Evolutionary conservation across 1,140 invertebrate species (phyloP).

Genomic region (Homalodisca vitripennis): DNA sequence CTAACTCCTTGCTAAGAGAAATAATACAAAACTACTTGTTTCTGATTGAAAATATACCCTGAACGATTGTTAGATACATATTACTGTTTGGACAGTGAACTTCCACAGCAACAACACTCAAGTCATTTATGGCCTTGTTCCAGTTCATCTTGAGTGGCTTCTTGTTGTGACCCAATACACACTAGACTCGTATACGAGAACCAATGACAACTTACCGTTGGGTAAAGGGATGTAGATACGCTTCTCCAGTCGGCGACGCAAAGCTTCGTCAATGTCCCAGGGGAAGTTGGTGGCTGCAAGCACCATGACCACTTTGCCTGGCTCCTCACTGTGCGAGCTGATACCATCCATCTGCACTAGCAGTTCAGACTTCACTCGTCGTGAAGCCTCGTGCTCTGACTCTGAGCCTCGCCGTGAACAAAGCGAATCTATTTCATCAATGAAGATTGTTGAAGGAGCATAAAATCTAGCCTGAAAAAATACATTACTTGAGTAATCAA

Average conservation of each 20-base stretch:
- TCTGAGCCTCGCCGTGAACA: conserved; percentile 95
- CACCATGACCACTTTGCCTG: conserved; percentile 88
- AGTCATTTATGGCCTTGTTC: no score
- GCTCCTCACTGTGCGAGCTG: conserved; percentile 64
- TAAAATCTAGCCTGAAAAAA: conserved; percentile 88
- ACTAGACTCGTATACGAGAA: no score
- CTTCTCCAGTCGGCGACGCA: conserved; percentile 93
- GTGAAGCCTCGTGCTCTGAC: conserved; percentile 96
- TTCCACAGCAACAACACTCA: no score
- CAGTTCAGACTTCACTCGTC: conserved; percentile 96
- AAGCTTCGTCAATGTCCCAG: conserved; percentile 99
- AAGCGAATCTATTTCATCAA: conserved; percentile 99
- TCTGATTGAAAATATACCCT: no score
- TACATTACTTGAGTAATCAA: conserved; percentile 38
- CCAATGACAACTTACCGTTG: conserved; percentile 75
- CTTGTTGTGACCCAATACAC: no score
- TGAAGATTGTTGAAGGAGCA: conserved; percentile 98
- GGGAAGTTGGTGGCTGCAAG: conserved; percentile 99
- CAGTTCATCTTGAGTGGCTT: no score
- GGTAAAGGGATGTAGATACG: conserved; percentile 99
- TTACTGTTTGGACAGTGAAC: no score
- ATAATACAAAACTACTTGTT: no score
- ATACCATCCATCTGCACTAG: conserved; percentile 99
- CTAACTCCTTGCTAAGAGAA: no score
- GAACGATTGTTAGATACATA: no score